phyloP scores from a whole-genome alignment of 2,797 vertebrate species.

The Artibeus lituratus region DNA sequence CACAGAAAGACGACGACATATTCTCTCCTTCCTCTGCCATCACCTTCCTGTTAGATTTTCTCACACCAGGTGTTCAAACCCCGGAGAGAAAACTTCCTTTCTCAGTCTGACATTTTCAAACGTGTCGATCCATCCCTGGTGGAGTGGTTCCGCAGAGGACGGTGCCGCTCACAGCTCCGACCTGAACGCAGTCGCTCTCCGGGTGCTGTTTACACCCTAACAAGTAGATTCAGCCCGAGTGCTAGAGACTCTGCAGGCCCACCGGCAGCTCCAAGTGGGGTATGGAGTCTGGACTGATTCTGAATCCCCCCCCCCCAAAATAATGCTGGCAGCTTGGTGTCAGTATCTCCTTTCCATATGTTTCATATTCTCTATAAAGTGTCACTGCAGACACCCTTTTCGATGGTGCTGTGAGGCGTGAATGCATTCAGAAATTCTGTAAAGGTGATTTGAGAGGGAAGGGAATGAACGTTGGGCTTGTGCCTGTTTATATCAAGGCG shows the following conservation, averaged over 20 bases:
- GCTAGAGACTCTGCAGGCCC: not conserved
- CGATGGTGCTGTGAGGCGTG: not conserved
- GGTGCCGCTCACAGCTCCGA: not conserved
- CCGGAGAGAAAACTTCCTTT: conserved; percentile 59
- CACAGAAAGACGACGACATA: not conserved
- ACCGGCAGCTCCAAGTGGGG: not conserved
- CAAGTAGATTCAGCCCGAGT: not conserved
- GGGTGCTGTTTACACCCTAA: not conserved
- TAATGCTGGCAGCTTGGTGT: conserved; percentile 55
- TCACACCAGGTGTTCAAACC: conserved; percentile 65
- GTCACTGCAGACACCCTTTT: conserved; percentile 36
- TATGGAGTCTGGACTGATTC: not conserved
- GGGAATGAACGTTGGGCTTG: not conserved
- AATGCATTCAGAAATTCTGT: conserved; percentile 22
- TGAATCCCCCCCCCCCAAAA: not conserved
- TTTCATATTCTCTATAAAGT: not conserved
- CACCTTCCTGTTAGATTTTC: conserved; percentile 74
- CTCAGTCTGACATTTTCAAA: conserved; percentile 55
- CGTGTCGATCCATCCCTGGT: not conserved
- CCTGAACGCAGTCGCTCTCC: not conserved
- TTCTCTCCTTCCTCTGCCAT: conserved; percentile 68
- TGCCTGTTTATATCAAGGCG: not conserved
- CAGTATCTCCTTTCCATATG: conserved; percentile 60
- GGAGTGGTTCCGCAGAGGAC: not conserved
- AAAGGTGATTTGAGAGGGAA: conserved; percentile 40